Percentiles rank a stretch among this genome's conserved stretches.
Conservation (phyloP, 1,140 invertebrate species). For the Zaprionus ornatus region DNA sequence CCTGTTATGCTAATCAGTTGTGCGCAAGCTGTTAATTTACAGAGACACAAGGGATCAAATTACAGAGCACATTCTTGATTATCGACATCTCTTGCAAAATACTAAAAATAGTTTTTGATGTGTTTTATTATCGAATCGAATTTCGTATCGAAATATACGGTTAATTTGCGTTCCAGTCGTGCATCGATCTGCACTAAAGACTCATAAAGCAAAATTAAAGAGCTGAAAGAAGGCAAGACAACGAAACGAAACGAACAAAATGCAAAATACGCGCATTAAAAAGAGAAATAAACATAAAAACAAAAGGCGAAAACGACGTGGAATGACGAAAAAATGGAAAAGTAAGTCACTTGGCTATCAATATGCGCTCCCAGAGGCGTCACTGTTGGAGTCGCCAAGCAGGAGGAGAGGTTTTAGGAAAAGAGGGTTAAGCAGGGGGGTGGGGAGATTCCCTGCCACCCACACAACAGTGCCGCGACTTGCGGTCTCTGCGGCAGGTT, state of each 20-base stretch:
- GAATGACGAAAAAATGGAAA: conserved; percentile 17
- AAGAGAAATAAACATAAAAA: conserved; percentile 26
- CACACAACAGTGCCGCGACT: conserved; percentile 17
- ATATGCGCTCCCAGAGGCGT: conserved; percentile 38
- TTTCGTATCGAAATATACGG: neutral
- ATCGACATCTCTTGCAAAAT: neutral
- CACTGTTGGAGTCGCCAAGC: conserved; percentile 24
- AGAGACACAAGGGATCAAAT: neutral
- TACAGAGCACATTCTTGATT: neutral
- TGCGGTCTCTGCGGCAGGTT: conserved; percentile 41
- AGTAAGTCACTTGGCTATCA: conserved; percentile 61
- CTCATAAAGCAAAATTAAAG: conserved; percentile 5
- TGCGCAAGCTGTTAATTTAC: neutral
- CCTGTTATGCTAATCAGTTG: neutral
- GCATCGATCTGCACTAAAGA: neutral
- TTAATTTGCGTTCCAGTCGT: neutral
- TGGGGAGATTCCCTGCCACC: neutral
- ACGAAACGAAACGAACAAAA: neutral
- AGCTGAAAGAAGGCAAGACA: neutral
- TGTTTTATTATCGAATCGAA: neutral
- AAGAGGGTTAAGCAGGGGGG: too few relatives aligned
- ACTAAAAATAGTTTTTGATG: neutral
- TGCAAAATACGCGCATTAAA: conserved; percentile 8
- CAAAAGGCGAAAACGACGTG: neutral
- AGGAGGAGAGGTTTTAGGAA: too few relatives aligned